phyloP scores from a whole-genome alignment of 2,888 invertebrate genomes.

The Tigriopus californicus region DNA sequence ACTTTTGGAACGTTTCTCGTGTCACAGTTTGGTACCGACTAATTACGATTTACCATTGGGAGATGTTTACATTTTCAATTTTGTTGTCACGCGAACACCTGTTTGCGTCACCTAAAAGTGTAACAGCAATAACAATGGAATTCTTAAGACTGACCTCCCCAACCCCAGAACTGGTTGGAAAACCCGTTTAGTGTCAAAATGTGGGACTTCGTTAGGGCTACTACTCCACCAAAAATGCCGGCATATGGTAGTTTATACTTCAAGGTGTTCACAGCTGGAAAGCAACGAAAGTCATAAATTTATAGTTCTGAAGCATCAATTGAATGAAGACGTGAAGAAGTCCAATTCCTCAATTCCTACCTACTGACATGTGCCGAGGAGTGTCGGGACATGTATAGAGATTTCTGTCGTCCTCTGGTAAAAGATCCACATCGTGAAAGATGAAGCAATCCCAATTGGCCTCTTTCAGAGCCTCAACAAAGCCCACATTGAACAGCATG shows the following conservation, averaged over 20 bases:
- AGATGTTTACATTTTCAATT: too few relatives aligned
- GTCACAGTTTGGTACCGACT: too few relatives aligned
- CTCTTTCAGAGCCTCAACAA: slow-evolving; percentile 58
- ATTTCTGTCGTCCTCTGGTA: slow-evolving; percentile 80
- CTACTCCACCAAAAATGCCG: slow-evolving; percentile 78
- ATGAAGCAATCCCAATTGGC: slow-evolving; percentile 55
- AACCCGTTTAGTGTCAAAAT: slow-evolving; percentile 42
- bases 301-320: background rate
- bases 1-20: too few relatives aligned
- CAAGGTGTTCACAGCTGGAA: background rate
- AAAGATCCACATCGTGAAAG: slow-evolving; percentile 86
- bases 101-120: too few relatives aligned
- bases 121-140: too few relatives aligned
- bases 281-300: background rate
- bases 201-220: slow-evolving; percentile 63
- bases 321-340: background rate
- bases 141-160: slow-evolving; percentile 92
- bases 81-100: too few relatives aligned
- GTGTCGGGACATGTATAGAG: slow-evolving; percentile 44
- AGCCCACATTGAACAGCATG: slow-evolving; percentile 90
- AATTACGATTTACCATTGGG: too few relatives aligned
- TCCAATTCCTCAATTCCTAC: background rate
- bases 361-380: slow-evolving; percentile 37
- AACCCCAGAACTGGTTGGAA: slow-evolving; percentile 74
- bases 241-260: slow-evolving; percentile 60